Evolutionary conservation across 2,113 vertebrate species (phyloP), one percentile per base, ranked within the genome.

Genomic region (Elephas maximus): DNA sequence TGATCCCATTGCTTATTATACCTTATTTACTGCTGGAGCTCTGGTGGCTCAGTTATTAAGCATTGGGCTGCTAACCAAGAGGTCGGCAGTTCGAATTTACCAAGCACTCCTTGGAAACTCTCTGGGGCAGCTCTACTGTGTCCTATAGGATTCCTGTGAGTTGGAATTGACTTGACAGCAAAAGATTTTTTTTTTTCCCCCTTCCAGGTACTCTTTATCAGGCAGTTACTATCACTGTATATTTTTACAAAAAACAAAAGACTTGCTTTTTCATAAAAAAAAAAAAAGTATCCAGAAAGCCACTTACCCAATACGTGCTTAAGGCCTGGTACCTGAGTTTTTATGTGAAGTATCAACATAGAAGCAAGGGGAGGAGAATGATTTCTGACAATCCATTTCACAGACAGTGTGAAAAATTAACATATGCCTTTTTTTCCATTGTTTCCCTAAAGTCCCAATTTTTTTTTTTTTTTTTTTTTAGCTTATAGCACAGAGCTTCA

Each of bases 181-280:
- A 53, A 12, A 53, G 51, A 12, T 53, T 53, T 53, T 53, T 53
- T 53, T 7, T 53, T 92, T 90, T 84, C 53, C 26, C 18, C 26
- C 17, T 60, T 71, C 57, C 62, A 53, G 8, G 45, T 88, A 24
- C 14, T 62, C 15, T 90, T 89, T 65, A 41, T 23, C 76, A 93
- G 69, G 53, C 44, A 9, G 63, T 67, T 95, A 83, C 62, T 44
- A 37, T 71, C 26, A 67, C 24, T 86, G 45, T 57, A 26, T 8
- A 53, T 85, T 96, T 96, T 96, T 85, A 85, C 28, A 73, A 11
- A 87, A 92, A 92, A 48, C 84, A 88, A 88, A 88, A 82, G 67
- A n/a, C 67, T 21, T 79, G 77, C 17, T 79, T 89, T 97, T 94
- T 96, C 69, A 76, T 37, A 51, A 8, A 85, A 91, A 88, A 45